These are phyloP conservation scores for Itoplectis maculator DNA, from an alignment of 2,888 invertebrate genomes.

Conservation along the genomic window DNA sequence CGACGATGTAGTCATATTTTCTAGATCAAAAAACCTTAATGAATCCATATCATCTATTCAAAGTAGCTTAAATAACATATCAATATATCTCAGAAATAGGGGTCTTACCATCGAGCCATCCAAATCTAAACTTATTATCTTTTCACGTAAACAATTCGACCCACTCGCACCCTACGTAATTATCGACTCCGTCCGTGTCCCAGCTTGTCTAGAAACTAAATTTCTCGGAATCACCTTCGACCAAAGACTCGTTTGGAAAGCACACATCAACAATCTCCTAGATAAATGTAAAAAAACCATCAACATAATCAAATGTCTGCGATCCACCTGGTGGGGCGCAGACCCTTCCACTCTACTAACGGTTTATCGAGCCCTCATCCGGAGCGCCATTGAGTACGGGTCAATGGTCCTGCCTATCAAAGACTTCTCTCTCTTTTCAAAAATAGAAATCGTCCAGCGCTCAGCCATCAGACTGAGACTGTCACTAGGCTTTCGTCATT, in stretches of 20 bases:
- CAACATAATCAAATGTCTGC: constrained; percentile 28
- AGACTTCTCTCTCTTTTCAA: not conserved
- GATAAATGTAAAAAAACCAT: constrained; percentile 31
- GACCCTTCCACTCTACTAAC: constrained; percentile 21
- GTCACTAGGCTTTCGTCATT: constrained; percentile 27
- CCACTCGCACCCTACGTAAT: not conserved
- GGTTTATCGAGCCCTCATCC: constrained; percentile 28
- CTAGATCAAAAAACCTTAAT: not conserved
- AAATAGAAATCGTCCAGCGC: constrained; percentile 6
- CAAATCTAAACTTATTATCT: not conserved
- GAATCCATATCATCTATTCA: constrained; percentile 6
- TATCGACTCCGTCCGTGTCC: not conserved
- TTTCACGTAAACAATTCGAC: not conserved
- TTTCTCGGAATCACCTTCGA: constrained; percentile 39
- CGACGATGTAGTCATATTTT: constrained; percentile 41
- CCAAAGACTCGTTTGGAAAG: not conserved
- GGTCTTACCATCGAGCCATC: constrained; percentile 24
- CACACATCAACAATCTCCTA: not conserved
- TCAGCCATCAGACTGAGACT: constrained; percentile 27
- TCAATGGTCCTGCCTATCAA: not conserved
- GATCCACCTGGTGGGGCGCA: constrained; percentile 40
- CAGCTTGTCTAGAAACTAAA: not conserved
- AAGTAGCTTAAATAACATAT: not conserved
- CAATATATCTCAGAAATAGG: not conserved
- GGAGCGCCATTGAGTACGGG: constrained; percentile 46